Conservation (phyloP, 2,888 invertebrate genomes). For the Chromoteleia sp. region DNA sequence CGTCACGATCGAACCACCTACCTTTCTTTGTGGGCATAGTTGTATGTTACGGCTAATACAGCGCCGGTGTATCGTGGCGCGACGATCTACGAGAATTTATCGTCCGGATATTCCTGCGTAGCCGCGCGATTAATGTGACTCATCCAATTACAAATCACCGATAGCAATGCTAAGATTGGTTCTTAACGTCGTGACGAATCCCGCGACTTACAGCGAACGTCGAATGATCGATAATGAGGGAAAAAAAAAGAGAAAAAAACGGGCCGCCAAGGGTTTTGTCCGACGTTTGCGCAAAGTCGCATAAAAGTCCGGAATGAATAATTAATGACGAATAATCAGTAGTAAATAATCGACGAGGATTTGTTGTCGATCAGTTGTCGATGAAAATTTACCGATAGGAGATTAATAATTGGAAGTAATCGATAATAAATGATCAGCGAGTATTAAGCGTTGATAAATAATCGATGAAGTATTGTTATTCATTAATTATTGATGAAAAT, state of each 20-base stretch:
- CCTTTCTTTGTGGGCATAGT: slow-evolving; percentile 62
- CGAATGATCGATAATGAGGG: not conserved
- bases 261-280: too few relatives aligned
- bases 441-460: too few relatives aligned
- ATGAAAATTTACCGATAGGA: too few relatives aligned
- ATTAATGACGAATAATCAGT: too few relatives aligned
- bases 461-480: too few relatives aligned
- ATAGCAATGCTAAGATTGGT: slow-evolving; percentile 53
- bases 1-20: slow-evolving; percentile 64
- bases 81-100: slow-evolving; percentile 74
- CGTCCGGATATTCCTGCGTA: slow-evolving; percentile 68
- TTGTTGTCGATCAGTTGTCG: too few relatives aligned
- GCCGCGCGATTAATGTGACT: slow-evolving; percentile 72
- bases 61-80: slow-evolving; percentile 70
- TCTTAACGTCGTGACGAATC: slow-evolving; percentile 41
- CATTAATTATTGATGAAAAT: too few relatives aligned
- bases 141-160: slow-evolving; percentile 74
- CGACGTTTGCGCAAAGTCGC: too few relatives aligned
- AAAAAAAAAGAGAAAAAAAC: not conserved
- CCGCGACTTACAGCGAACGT: slow-evolving; percentile 12
- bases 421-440: too few relatives aligned
- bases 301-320: too few relatives aligned
- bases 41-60: slow-evolving; percentile 67
- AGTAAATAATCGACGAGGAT: too few relatives aligned
- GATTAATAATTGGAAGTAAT: too few relatives aligned